These are phyloP conservation scores for Narcine bancroftii DNA, from an alignment of 2,113 vertebrate species.

Conservation along the genomic window DNA sequence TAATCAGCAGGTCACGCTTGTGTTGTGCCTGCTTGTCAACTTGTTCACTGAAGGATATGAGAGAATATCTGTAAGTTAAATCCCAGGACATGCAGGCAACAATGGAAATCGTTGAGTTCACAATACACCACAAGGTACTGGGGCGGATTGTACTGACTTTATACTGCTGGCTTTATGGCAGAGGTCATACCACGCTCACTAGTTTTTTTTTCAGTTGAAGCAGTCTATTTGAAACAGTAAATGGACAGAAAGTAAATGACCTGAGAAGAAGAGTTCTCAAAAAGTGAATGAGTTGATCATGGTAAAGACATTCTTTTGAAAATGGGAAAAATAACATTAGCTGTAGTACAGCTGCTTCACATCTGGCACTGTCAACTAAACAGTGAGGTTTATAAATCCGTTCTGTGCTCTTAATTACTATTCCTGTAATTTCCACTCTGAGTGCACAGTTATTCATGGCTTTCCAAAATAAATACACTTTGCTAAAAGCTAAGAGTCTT, in stretches of 20 bases:
- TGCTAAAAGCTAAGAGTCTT: conserved; percentile 43
- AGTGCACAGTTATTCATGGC: conserved; percentile 65
- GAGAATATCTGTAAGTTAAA: no score
- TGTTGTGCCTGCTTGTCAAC: no score
- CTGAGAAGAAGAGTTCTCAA: neutral
- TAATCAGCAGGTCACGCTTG: no score
- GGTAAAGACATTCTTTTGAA: neutral
- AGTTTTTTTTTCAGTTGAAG: neutral
- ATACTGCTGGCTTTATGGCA: neutral
- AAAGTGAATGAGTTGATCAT: neutral
- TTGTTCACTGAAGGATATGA: no score
- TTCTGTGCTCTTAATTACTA: conserved; percentile 75
- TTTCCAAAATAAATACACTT: conserved; percentile 56
- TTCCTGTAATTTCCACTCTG: conserved; percentile 73
- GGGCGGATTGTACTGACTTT: no score
- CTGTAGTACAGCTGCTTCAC: conserved; percentile 63
- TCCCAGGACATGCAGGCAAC: no score
- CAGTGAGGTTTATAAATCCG: conserved; percentile 64
- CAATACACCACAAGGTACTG: no score
- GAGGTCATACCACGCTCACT: no score
- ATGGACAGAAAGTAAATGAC: neutral
- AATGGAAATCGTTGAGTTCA: no score
- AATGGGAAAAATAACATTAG: conserved; percentile 30
- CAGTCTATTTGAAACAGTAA: neutral
- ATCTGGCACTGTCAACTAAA: conserved; percentile 76